These are phyloP conservation scores for Sebastes matsubarae DNA, from an alignment of 2,797 vertebrate genomes.

Conservation along the genomic window DNA sequence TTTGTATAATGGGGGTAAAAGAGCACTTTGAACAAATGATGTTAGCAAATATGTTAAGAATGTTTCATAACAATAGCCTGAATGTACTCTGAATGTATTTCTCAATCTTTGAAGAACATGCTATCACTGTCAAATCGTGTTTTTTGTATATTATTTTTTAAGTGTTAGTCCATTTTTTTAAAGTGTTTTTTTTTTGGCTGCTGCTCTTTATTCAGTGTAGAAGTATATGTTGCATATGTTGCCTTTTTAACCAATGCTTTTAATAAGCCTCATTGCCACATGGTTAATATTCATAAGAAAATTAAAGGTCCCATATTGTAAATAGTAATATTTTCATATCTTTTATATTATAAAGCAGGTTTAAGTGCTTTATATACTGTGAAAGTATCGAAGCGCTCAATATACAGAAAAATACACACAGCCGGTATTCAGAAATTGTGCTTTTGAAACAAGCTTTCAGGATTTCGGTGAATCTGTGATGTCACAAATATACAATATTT, in stretches of 20 bases:
- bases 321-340: no score
- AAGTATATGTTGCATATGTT: constrained; percentile 7
- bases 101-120: neutral
- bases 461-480: no score
- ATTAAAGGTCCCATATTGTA: neutral
- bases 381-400: no score
- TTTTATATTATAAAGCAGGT: no score
- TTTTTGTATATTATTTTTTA: constrained; percentile 16
- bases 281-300: constrained; percentile 6
- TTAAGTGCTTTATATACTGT: no score
- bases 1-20: constrained; percentile 1
- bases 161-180: constrained; percentile 3
- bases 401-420: no score
- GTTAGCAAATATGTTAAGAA: neutral
- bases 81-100: constrained; percentile 20
- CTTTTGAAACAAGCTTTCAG: no score
- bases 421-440: no score
- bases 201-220: constrained; percentile 23
- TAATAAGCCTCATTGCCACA: neutral
- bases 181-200: constrained; percentile 12
- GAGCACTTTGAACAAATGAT: constrained; percentile 41
- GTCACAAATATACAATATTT: no score
- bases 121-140: neutral
- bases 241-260: constrained; percentile 16
- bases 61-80: neutral